Base-by-base conservation (phyloP, 2,797 vertebrate species). In the Tenualosa thibaudeaui region DNA sequence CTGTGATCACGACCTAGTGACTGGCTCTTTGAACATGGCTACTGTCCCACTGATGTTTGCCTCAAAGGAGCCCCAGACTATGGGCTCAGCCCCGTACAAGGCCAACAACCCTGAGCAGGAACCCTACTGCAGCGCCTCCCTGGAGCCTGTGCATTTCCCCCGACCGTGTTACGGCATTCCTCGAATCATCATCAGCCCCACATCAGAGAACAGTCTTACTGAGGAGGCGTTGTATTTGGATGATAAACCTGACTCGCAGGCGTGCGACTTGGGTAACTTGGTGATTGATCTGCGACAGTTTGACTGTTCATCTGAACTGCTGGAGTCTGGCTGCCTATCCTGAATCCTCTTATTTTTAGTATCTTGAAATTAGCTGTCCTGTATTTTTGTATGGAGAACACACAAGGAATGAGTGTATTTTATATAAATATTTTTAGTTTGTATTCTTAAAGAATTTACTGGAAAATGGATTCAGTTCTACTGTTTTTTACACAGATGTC, bases 171-270 rank as follows among this genome's bases (percentile, higher is more conserved):
- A 6, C 31, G 31, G 51, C 19, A 43, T 82, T 81, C 94, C 93
- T 83, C 90, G 86, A 51, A 93, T 94, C 51, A 82, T 94, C 71
- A 89, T 94, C 51, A 91, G 94, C 87, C 91, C 93, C 88, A 93
- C 93, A 87, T 93, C 94, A 71, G 93, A 93, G 84, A 91, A 78
- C 15, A 91, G 87, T 50, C 83, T 93, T 0, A 91, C 91, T 83
- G 89, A 0, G 84, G 90, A 88, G 9, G 83, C 85, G 50, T 53
- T 84, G 17, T 87, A 92, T 19, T 31, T 60, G 5, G 89, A 84
- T 58, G 84, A 86, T 17, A 56, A 81, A 83, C 53, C 51, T 2
- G 51, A 40, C 5, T 81, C 17, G 10, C 50, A 49, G 19, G 26
- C n/a, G 37, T 19, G 15, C 13, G 50, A 82, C 13, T 40, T 22